phyloP scores from a whole-genome alignment of 1,140 invertebrate species.

The Brachionus rubens region DNA sequence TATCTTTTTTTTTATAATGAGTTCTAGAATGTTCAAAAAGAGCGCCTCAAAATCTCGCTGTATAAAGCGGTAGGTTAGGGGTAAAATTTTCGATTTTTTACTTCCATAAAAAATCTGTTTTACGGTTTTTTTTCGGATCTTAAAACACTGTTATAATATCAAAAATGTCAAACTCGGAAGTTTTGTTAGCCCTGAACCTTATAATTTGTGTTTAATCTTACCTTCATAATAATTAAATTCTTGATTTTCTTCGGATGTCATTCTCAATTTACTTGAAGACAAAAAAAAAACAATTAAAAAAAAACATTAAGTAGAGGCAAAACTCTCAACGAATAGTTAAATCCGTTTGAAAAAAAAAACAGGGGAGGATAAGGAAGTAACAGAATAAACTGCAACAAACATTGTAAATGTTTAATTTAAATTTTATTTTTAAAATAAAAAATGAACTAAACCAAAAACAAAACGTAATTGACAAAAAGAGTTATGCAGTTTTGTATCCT shows the following conservation, averaged over 20 bases:
- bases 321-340: constrained; percentile 31
- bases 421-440: constrained; percentile 43
- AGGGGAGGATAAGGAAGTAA: not conserved
- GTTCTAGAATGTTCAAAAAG: too few species aligned
- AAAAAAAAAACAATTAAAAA: not conserved
- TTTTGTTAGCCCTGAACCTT: too few species aligned
- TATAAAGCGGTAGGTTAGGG: too few species aligned
- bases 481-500: too few species aligned
- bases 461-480: not conserved
- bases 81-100: too few species aligned
- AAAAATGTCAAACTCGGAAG: too few species aligned
- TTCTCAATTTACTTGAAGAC: not conserved
- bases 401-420: not conserved
- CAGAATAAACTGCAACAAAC: not conserved
- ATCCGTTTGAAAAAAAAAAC: not conserved
- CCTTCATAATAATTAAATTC: constrained; percentile 27
- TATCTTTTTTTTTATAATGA: too few species aligned
- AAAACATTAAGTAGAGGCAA: not conserved
- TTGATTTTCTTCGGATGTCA: not conserved
- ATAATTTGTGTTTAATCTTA: too few species aligned
- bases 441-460: constrained; percentile 18
- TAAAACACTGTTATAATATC: too few species aligned
- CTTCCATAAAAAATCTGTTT: too few species aligned
- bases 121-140: too few species aligned
- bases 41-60: too few species aligned